Conservation (phyloP, 1,140 invertebrate genomes). For the Condylostylus longicornis region DNA sequence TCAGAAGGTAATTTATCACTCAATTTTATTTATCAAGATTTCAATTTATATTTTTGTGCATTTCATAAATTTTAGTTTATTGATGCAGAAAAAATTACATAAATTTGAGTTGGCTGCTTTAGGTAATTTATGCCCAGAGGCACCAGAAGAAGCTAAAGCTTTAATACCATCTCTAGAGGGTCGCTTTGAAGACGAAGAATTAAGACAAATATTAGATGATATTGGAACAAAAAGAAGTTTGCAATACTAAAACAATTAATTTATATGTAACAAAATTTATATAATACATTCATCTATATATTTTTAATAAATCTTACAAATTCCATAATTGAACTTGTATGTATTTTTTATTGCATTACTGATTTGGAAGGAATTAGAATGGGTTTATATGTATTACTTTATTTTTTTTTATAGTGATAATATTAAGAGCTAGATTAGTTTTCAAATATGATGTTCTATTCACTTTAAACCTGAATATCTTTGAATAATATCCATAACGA, state of each 20-base stretch:
- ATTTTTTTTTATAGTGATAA: too few species aligned
- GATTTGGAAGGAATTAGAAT: too few species aligned
- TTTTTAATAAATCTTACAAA: too few species aligned
- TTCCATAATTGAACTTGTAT: too few species aligned
- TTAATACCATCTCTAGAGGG: constrained; percentile 92
- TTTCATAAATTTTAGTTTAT: constrained; percentile 45
- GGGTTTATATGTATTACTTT: too few species aligned
- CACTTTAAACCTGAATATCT: too few species aligned
- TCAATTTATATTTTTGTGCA: not conserved
- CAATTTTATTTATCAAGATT: not conserved
- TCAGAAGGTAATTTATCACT: constrained; percentile 57
- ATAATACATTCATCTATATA: too few species aligned
- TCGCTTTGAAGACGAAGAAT: constrained; percentile 89
- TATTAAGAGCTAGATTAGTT: too few species aligned
- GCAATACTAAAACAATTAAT: constrained; percentile 71
- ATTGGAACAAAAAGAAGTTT: constrained; percentile 96
- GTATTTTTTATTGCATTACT: too few species aligned
- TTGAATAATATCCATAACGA: too few species aligned
- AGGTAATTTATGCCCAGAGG: constrained; percentile 95
- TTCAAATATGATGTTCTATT: too few species aligned
- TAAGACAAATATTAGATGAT: constrained; percentile 85
- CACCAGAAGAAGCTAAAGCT: constrained; percentile 92
- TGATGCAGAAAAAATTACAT: constrained; percentile 92
- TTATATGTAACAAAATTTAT: too few species aligned
- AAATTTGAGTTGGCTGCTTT: constrained; percentile 97